A percentile compares a stretch with the other conserved stretches of the same genome.
Conservation (phyloP, 2,888 invertebrate species). For the Glyphotaelius pellucidus region DNA sequence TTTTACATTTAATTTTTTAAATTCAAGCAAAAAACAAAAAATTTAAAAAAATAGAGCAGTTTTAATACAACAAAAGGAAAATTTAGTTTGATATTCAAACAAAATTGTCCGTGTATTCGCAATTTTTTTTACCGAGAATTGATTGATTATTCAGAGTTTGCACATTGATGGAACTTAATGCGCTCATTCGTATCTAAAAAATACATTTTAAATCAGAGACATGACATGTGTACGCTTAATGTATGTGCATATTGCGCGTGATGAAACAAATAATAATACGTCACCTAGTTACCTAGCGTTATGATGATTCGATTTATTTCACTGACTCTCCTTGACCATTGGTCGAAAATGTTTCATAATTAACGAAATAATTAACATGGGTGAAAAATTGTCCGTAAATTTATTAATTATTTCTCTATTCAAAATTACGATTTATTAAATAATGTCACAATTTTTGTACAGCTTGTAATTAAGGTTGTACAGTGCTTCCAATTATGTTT, state of each 20-base stretch:
- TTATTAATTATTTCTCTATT: background rate
- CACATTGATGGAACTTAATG: background rate
- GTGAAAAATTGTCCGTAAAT: background rate
- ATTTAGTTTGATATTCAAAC: too few relatives aligned
- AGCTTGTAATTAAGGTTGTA: too few relatives aligned
- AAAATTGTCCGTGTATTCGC: background rate
- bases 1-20: background rate
- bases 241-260: background rate
- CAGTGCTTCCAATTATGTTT: too few relatives aligned
- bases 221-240: background rate
- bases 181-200: background rate
- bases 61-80: too few relatives aligned
- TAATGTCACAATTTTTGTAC: background rate
- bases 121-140: background rate
- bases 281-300: background rate
- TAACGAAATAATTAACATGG: background rate
- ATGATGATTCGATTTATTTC: too few relatives aligned
- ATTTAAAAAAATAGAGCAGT: too few relatives aligned
- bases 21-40: too few relatives aligned
- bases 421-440: background rate
- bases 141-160: background rate
- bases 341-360: background rate
- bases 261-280: background rate
- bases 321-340: too few relatives aligned
- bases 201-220: background rate